Percentiles rank a stretch among this genome's conserved stretches.
phyloP scores from a whole-genome alignment of 1,140 invertebrate species.

The Calephelis virginiensis region DNA sequence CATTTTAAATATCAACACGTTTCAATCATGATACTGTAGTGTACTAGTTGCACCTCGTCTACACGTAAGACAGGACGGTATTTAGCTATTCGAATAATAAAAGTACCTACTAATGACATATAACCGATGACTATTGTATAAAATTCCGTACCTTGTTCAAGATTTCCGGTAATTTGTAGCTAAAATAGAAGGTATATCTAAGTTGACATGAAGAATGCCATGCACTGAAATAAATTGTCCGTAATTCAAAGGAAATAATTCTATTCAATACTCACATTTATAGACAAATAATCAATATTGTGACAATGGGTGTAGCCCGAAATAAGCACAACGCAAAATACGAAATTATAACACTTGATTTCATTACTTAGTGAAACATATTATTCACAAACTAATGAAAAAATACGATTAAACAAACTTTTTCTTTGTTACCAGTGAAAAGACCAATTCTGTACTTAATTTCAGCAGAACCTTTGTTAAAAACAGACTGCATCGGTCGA shows the following conservation, averaged over 20 bases:
- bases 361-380: neutral
- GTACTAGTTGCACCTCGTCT: no score
- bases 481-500: slow-evolving; percentile 47
- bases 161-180: no score
- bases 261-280: neutral
- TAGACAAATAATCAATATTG: slow-evolving; percentile 16
- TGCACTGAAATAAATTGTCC: neutral
- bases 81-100: no score
- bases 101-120: no score
- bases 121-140: no score
- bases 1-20: no score
- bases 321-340: slow-evolving; percentile 4
- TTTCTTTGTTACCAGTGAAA: neutral
- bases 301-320: slow-evolving; percentile 13
- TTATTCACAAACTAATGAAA: no score
- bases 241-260: slow-evolving; percentile 6
- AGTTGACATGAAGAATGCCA: neutral
- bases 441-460: neutral
- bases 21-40: no score
- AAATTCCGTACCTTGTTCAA: no score
- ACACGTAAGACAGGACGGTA: no score
- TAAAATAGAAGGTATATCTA: no score
- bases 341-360: neutral
- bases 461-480: slow-evolving; percentile 45
- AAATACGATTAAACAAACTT: no score